These are phyloP conservation scores for Xanthia icteritia DNA, from an alignment of 2,888 invertebrate genomes.

Conservation along the genomic window DNA sequence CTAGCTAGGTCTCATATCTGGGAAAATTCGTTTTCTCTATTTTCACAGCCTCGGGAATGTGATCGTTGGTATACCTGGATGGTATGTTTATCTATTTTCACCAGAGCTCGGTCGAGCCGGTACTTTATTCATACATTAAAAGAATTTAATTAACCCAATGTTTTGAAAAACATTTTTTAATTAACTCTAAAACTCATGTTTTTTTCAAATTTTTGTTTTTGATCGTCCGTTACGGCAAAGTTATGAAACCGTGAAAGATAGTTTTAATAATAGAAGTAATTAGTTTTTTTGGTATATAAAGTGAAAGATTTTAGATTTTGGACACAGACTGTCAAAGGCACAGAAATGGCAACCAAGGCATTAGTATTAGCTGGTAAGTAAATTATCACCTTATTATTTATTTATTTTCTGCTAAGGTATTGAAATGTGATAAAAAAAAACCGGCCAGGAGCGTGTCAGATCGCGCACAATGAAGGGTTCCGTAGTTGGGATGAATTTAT, in stretches of 20 bases:
- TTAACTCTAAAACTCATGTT: conserved; percentile 8
- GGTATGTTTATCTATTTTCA: too few relatives aligned
- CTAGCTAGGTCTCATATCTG: too few relatives aligned
- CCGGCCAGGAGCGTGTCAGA: too few relatives aligned
- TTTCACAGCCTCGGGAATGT: too few relatives aligned
- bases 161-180: conserved; percentile 54
- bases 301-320: background rate
- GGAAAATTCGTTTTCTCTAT: too few relatives aligned
- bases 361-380: conserved; percentile 72
- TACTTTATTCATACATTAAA: background rate
- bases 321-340: conserved; percentile 59
- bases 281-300: conserved; percentile 60
- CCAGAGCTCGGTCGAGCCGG: too few relatives aligned
- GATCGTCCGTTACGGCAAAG: conserved; percentile 14
- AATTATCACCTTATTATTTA: background rate
- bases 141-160: conserved; percentile 35
- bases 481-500: too few relatives aligned
- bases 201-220: background rate
- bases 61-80: too few relatives aligned
- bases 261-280: conserved; percentile 26
- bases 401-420: background rate
- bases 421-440: background rate
- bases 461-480: too few relatives aligned
- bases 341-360: conserved; percentile 65
- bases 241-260: conserved; percentile 34